Percentiles rank a stretch among this genome's conserved stretches.
Conservation (phyloP, 1,140 invertebrate species). For the Drosophila aff. region DNA sequence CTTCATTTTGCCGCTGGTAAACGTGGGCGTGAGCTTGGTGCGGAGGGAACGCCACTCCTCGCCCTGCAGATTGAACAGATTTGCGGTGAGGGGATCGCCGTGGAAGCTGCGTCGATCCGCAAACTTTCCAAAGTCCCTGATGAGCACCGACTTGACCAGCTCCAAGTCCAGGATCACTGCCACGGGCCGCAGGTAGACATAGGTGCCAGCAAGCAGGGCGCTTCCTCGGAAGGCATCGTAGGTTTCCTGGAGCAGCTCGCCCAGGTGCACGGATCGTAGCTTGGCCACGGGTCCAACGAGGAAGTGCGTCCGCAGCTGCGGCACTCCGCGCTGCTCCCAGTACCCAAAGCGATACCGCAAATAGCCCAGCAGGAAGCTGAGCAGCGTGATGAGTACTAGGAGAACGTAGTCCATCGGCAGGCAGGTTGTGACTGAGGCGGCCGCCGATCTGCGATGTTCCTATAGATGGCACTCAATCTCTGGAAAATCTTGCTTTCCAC, state of each 20-base stretch:
- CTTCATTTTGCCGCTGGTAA: constrained; percentile 3
- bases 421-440: background rate
- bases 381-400: background rate
- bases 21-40: background rate
- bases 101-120: background rate
- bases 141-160: background rate
- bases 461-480: background rate
- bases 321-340: background rate
- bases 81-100: background rate
- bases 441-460: background rate
- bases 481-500: background rate
- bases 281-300: background rate
- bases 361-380: constrained; percentile 3
- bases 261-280: background rate
- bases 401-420: background rate
- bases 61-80: constrained; percentile 1
- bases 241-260: background rate
- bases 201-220: background rate
- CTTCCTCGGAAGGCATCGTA: background rate
- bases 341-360: background rate
- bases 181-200: background rate
- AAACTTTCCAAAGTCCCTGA: constrained; percentile 1
- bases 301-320: background rate
- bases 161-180: background rate
- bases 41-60: background rate